These are phyloP conservation scores for Anthoscopus minutus DNA, from an alignment of 2,113 vertebrate species.

Conservation along the genomic window DNA sequence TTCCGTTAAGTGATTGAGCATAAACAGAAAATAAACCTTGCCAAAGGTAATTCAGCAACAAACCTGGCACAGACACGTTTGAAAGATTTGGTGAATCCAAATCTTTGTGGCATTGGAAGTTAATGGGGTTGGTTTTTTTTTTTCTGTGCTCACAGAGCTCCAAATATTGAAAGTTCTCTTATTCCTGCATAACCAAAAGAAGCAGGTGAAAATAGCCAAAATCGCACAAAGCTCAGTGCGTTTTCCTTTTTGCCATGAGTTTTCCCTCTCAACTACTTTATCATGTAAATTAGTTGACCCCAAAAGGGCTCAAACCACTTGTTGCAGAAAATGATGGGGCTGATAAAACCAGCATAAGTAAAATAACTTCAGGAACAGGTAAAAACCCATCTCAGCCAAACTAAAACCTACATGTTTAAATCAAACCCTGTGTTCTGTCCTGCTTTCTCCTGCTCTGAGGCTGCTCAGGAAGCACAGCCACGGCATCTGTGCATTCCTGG, in stretches of 20 bases:
- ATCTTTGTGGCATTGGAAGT: not conserved
- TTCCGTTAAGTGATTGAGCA: accelerated
- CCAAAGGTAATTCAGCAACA: not conserved
- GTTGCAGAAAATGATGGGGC: not conserved
- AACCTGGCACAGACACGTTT: not conserved
- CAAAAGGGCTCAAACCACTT: not conserved
- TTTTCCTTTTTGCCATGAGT: not conserved
- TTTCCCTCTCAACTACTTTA: not conserved
- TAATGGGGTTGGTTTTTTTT: not conserved
- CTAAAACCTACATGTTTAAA: accelerated
- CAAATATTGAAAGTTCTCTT: not conserved
- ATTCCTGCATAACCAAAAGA: not conserved
- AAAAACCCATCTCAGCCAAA: not conserved
- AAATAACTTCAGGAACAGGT: not conserved
- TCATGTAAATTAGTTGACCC: not conserved
- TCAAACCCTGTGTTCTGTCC: accelerated
- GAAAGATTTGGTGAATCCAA: not conserved
- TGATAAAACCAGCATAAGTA: not conserved
- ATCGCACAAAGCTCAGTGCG: not conserved
- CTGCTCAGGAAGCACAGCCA: not conserved
- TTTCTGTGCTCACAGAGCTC: conserved; percentile 26
- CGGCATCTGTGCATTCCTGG: not conserved
- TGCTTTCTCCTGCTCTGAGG: accelerated
- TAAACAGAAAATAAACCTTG: not conserved
- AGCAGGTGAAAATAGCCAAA: not conserved